Evolutionary conservation across 2,888 invertebrate species (phyloP).

Genomic region (Leptinotarsa peninsularis): DNA sequence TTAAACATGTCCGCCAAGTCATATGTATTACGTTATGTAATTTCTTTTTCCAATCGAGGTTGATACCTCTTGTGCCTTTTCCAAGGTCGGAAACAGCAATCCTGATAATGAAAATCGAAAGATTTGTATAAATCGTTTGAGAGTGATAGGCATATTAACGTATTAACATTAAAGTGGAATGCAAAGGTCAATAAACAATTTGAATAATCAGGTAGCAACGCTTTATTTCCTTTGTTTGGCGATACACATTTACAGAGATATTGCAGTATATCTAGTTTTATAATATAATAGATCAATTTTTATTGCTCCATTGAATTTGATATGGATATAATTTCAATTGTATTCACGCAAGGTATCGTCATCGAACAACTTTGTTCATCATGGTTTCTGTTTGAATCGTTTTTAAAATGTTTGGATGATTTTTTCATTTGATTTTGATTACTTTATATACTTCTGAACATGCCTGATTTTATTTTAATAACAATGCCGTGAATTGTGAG

Average conservation of each 20-base stretch:
- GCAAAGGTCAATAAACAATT: slow-evolving; percentile 36
- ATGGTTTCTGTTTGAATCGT: background rate
- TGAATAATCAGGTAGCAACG: slow-evolving; percentile 21
- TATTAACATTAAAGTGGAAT: slow-evolving; percentile 18
- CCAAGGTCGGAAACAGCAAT: slow-evolving; percentile 7
- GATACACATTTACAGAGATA: background rate
- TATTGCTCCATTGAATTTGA: slow-evolving; percentile 14
- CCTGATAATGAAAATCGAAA: slow-evolving; percentile 22
- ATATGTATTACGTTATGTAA: background rate
- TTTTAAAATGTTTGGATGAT: background rate
- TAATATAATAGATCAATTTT: background rate
- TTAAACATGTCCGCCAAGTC: background rate
- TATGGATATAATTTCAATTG: background rate
- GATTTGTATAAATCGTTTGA: slow-evolving; percentile 24
- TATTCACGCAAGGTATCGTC: background rate
- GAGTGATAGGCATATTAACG: slow-evolving; percentile 21
- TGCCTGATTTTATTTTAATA: too few species aligned
- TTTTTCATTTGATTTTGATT: too few species aligned
- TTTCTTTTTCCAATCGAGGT: slow-evolving; percentile 7
- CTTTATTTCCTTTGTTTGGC: slow-evolving; percentile 4
- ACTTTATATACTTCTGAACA: too few species aligned
- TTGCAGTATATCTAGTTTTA: background rate
- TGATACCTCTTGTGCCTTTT: background rate
- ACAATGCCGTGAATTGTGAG: too few species aligned
- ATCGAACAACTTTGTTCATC: background rate